Percentiles rank a stretch among this genome's conserved stretches.
These are phyloP conservation scores for Noctilio leporinus DNA, from an alignment of 2,113 vertebrate species.

Conservation along the genomic window DNA sequence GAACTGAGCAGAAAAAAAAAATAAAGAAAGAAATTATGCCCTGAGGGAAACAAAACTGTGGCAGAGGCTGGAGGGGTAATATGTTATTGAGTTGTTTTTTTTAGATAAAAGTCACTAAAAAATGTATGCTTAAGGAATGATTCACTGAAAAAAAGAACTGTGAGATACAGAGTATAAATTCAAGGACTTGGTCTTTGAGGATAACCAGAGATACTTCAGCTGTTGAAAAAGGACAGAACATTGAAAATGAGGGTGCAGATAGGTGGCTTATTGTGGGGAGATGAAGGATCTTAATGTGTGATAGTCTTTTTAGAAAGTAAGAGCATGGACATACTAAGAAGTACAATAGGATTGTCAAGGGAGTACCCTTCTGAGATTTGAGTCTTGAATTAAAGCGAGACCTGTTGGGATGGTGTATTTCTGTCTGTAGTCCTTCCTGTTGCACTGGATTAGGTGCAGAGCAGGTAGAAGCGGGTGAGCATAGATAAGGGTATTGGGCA, in stretches of 20 bases:
- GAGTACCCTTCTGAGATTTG: background rate
- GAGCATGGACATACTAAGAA: background rate
- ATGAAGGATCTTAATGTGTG: background rate
- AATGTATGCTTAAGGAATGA: background rate
- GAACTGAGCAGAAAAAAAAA: background rate
- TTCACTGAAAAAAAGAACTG: background rate
- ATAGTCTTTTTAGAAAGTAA: background rate
- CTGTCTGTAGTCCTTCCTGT: background rate
- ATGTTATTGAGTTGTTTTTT: background rate
- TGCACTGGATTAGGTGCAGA: background rate
- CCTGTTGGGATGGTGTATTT: background rate
- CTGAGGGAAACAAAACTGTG: background rate
- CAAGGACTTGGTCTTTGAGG: background rate
- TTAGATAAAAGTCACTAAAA: background rate
- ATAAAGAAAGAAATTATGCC: background rate
- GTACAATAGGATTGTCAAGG: background rate
- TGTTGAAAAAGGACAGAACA: background rate
- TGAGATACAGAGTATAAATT: background rate
- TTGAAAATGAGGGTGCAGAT: background rate
- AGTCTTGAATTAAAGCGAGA: background rate
- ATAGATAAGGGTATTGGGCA: no score
- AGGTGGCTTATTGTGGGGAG: background rate
- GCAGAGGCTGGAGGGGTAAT: background rate
- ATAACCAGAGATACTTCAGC: background rate
- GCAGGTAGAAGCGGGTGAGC: background rate